Base-by-base conservation (phyloP, 2,888 invertebrate genomes). In the Campoplex nolae region DNA sequence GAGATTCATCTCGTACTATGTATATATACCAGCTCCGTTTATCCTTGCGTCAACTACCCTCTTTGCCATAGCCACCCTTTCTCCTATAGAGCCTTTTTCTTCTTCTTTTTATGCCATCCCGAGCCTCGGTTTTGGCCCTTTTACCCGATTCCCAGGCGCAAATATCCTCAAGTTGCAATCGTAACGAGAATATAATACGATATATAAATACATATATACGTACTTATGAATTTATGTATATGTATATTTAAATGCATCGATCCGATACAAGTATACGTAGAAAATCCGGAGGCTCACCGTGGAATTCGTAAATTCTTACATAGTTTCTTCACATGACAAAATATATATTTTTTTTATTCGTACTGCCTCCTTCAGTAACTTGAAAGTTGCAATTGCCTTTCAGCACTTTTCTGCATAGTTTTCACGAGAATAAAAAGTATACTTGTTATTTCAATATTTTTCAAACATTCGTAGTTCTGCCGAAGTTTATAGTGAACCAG, bases 181-280 rank as follows among this genome's bases (percentile, higher is more conserved):
- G 83, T 89, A 89, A 90, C 86, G 88, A 90, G 85, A 86, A 88
- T 89, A 89, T 89, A 89, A 89, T 89, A 88, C 74, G 83, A 58
- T 28, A 7, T 28, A 75, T 35, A 51, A 62, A 62, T 35, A 13
- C 16, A 16, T 51, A 54, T 58, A 45, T 56, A 56, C 18, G n/a
- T 68, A 42, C 18, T 42, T 42, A 38, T 23, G 35, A 68, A 68
- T 38, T 42, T n/a, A 68, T 68, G 42, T n/a, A 68, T 42, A 23
- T 42, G 9, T n/a, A 13, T 42, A n/a, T 42, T 42, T 67, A 3
- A 11, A 11, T 8, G 11, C 23, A 23, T 42, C 67, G 4, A 23
- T 42, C 68, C 0, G 23, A 68, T n/a, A n/a, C 42, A n/a, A n/a
- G 11, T 42, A 13, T 68, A 11, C 62, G 32, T 18, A 4, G 32